Base-by-base conservation (phyloP, 1,140 invertebrate species). In the Lasioglossum baleicum region DNA sequence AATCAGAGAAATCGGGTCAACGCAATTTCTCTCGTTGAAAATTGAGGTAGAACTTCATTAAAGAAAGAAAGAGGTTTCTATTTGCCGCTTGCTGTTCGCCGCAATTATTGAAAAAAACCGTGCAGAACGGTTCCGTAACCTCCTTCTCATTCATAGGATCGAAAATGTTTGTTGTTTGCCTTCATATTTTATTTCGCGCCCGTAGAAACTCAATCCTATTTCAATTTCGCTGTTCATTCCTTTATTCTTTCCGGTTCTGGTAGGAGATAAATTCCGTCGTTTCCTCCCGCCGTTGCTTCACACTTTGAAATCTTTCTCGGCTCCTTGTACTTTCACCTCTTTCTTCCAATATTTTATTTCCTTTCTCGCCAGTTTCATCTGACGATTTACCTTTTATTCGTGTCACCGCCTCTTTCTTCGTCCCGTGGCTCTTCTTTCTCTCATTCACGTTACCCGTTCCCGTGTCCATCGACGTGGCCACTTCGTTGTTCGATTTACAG, bases 371-470 rank as follows among this genome's bases (percentile, higher is more conserved):
- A 31, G 20, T 76, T 68, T 64, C 60, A 69, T 70, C 60, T 72
- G 58, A 77, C 69, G 71, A 58, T 78, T 72, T 77, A 66, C 71
- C 66, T 68, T 71, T 68, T 22, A 58, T 66, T 48, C 56, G 20
- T 20, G 48, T 64, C 15, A 69, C 5, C 22, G 11, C 2, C 42
- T 22, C 22, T 17, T 2, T 40, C 22, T 42, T 17, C 26, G 5
- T 13, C 26, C 8, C 42, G 6, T 51, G 42, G 48, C 71, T 42
- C 44, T 17, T 64, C 26, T 26, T 26, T 26, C 26, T 26, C 60
- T 48, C 60, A 51, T 74, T 74, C 71, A 64, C 60, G 20, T 64
- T 31, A 20, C 58, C 22, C 42, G n/a, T 11, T 22, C 13, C 42
- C 60, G 7, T 53, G 65, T 17, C 61, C 44, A 40, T 61, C 11